Conservation (phyloP, 2,888 invertebrate genomes). For the Agrenia bidenticulata region DNA sequence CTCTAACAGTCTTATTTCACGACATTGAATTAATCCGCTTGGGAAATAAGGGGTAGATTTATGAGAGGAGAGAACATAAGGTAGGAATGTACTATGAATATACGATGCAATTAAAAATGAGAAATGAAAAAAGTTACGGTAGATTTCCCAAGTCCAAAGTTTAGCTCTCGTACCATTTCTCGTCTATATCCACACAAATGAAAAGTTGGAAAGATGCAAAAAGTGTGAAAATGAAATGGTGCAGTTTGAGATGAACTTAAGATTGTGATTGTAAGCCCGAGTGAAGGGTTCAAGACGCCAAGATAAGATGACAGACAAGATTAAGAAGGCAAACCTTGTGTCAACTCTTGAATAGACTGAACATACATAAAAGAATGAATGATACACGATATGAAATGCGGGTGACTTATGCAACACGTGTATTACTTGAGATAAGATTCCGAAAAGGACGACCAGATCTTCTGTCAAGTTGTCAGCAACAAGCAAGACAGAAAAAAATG, state of each 20-base stretch:
- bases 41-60: slow-evolving; percentile 29
- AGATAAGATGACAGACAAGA: too few relatives aligned
- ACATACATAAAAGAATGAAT: too few relatives aligned
- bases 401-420: slow-evolving; percentile 19
- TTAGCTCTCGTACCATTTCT: too few relatives aligned
- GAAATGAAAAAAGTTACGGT: slow-evolving; percentile 32
- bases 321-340: too few relatives aligned
- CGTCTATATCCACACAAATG: too few relatives aligned
- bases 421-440: slow-evolving; percentile 17
- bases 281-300: too few relatives aligned
- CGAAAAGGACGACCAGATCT: slow-evolving; percentile 11
- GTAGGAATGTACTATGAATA: slow-evolving; percentile 27
- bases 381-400: too few relatives aligned
- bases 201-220: too few relatives aligned
- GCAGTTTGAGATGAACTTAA: too few relatives aligned
- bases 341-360: too few relatives aligned
- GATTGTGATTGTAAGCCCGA: too few relatives aligned
- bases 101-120: slow-evolving; percentile 44
- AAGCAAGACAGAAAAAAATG: neutral
- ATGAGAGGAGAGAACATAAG: slow-evolving; percentile 16
- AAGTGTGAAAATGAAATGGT: too few relatives aligned
- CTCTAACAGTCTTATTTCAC: slow-evolving; percentile 14
- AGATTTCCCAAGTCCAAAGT: slow-evolving; percentile 11
- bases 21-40: slow-evolving; percentile 27
- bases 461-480: slow-evolving; percentile 18